These are phyloP conservation scores for Barnardius zonarius DNA, from an alignment of 2,113 vertebrate species.

Conservation along the genomic window DNA sequence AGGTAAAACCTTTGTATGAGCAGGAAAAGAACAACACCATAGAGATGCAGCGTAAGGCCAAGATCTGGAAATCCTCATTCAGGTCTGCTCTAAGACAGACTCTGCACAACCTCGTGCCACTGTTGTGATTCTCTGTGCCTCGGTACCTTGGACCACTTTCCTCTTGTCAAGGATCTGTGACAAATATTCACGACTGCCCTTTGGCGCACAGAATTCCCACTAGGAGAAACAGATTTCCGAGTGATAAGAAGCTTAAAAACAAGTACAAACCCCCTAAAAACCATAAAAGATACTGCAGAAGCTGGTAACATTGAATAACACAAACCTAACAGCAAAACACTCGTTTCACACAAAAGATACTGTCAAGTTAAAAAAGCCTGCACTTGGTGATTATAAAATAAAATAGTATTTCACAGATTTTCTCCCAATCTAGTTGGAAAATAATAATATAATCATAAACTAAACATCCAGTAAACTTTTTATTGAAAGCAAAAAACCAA, in stretches of 20 bases:
- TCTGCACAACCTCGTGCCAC: not conserved
- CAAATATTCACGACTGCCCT: not conserved
- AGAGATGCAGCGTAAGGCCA: rapidly evolving
- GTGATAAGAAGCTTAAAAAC: not conserved
- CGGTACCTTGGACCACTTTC: not conserved
- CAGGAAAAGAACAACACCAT: rapidly evolving
- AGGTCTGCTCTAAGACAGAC: not conserved
- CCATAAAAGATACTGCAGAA: not conserved
- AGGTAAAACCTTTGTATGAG: not conserved
- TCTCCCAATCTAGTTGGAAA: not conserved
- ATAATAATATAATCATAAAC: not conserved
- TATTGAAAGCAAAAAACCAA: not conserved
- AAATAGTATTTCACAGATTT: not conserved
- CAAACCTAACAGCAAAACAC: not conserved
- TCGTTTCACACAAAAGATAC: not conserved
- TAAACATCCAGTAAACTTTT: constrained; percentile 5
- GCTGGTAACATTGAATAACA: not conserved
- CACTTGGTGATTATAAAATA: not conserved
- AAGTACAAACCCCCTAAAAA: not conserved
- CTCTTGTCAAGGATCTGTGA: not conserved
- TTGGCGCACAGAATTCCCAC: not conserved
- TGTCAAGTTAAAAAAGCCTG: not conserved
- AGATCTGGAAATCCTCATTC: not conserved
- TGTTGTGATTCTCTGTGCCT: not conserved
- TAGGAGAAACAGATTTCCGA: not conserved